Conservation (phyloP, 2,888 invertebrate genomes). For the Cephus pygmeus region DNA sequence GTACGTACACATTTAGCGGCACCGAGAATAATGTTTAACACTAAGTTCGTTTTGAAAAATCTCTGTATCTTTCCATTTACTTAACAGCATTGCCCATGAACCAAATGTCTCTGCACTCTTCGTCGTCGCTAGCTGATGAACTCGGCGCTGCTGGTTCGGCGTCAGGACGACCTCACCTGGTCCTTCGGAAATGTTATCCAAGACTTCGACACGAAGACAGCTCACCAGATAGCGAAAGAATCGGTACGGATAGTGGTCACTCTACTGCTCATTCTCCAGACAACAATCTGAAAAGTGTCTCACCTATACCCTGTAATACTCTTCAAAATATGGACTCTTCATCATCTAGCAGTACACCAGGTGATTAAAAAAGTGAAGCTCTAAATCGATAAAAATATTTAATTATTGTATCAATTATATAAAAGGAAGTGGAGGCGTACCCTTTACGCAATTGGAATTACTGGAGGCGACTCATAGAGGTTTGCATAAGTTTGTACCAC, state of each 20-base stretch:
- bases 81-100: constrained; percentile 34
- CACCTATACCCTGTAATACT: constrained; percentile 74
- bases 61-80: constrained; percentile 12
- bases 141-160: constrained; percentile 68
- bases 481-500: constrained; percentile 93
- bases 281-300: constrained; percentile 85
- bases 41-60: not conserved
- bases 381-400: not conserved
- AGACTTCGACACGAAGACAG: constrained; percentile 75
- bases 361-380: constrained; percentile 29
- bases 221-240: constrained; percentile 86
- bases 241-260: constrained; percentile 89
- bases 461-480: constrained; percentile 96
- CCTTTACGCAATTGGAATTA: constrained; percentile 84
- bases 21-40: not conserved
- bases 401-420: not conserved
- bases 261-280: constrained; percentile 93
- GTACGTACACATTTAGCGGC: not conserved
- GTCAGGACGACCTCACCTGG: constrained; percentile 52
- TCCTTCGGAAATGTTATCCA: constrained; percentile 56
- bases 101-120: constrained; percentile 9
- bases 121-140: constrained; percentile 74
- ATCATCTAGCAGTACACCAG: constrained; percentile 61
- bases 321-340: constrained; percentile 59
- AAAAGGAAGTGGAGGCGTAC: constrained; percentile 78